Conservation (phyloP, 2,888 invertebrate genomes). For the Caenorhabditis zanzibari region DNA sequence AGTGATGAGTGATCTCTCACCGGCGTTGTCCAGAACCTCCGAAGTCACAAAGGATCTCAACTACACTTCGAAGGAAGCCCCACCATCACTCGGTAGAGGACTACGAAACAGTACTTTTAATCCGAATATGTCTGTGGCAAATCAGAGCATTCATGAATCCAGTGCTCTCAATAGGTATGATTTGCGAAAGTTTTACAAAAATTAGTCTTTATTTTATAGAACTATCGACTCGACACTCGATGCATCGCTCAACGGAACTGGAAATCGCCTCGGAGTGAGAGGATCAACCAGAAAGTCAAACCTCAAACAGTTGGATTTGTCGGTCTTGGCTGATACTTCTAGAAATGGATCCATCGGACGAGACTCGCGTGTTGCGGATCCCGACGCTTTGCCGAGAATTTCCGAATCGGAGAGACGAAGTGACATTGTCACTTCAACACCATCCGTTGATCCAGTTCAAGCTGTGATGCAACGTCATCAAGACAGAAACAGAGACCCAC, state of each 20-base stretch:
- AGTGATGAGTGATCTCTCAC: constrained; percentile 66
- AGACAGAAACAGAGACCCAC: constrained; percentile 57
- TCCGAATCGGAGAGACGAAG: constrained; percentile 18
- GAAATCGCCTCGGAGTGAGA: constrained; percentile 59
- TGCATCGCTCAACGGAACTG: constrained; percentile 60
- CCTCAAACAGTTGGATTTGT: constrained; percentile 71
- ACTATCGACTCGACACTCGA: constrained; percentile 69
- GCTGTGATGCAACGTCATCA: constrained; percentile 52
- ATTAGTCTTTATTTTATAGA: constrained; percentile 60
- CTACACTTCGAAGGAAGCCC: constrained; percentile 69
- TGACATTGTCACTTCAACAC: constrained; percentile 26
- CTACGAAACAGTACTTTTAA: constrained; percentile 61
- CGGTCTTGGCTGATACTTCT: constrained; percentile 51
- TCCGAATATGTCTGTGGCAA: constrained; percentile 35
- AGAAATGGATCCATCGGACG: constrained; percentile 33
- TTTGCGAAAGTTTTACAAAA: neutral
- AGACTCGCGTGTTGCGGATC: constrained; percentile 59
- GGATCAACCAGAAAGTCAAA: constrained; percentile 59
- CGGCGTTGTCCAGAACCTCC: constrained; percentile 40
- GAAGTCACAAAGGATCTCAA: constrained; percentile 66
- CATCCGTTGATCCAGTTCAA: constrained; percentile 54
- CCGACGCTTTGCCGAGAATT: constrained; percentile 72
- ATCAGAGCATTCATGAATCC: constrained; percentile 38
- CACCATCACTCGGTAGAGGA: constrained; percentile 74
- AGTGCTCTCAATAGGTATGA: constrained; percentile 56